A percentile compares a stretch with the other conserved stretches of the same genome.
Evolutionary conservation across 2,888 invertebrate species (phyloP).

Genomic region (Idaea aversata): DNA sequence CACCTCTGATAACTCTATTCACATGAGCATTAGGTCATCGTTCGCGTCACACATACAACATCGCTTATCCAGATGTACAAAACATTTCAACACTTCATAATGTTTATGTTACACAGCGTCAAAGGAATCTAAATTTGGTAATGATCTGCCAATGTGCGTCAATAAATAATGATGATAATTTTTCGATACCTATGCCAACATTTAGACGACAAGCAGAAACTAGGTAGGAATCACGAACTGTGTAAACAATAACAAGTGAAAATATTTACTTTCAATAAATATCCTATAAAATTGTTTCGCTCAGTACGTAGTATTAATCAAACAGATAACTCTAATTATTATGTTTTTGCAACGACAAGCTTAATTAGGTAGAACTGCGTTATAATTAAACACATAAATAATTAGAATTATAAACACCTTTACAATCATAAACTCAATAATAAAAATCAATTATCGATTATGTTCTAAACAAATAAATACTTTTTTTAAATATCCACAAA

Average conservation of each 20-base stretch:
- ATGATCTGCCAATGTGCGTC: constrained; percentile 32
- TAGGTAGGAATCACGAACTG: neutral
- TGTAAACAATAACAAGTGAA: neutral
- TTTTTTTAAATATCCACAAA: neutral
- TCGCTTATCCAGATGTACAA: constrained; percentile 55
- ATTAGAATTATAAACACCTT: neutral
- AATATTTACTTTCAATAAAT: neutral
- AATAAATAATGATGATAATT: constrained; percentile 17
- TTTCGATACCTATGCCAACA: constrained; percentile 16
- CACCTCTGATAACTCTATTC: neutral
- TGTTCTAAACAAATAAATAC: neutral
- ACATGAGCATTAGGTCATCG: constrained; percentile 33
- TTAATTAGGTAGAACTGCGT: neutral
- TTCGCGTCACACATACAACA: constrained; percentile 28
- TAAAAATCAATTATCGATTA: neutral
- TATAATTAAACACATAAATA: neutral
- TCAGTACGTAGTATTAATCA: neutral
- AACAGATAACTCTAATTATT: neutral
- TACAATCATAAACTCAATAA: neutral
- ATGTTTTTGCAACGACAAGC: neutral
- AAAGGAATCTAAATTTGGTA: constrained; percentile 46
- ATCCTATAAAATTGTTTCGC: neutral
- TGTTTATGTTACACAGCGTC: constrained; percentile 51
- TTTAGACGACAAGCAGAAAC: constrained; percentile 6
- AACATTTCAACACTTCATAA: constrained; percentile 28